These are phyloP conservation scores for Cossypha heuglini DNA, from an alignment of 2,797 vertebrate genomes.

Conservation along the genomic window DNA sequence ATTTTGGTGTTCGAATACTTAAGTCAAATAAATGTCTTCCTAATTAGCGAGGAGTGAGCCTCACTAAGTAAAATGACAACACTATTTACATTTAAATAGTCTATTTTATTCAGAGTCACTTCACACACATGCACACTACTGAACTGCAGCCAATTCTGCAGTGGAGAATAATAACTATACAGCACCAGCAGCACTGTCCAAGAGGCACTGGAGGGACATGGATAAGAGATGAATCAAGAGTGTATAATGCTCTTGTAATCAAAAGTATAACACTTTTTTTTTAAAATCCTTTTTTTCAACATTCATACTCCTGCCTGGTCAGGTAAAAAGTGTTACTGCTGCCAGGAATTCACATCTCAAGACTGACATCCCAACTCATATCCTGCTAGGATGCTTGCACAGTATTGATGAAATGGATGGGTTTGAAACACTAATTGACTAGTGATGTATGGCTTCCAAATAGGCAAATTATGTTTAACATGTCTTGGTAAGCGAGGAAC, in stretches of 20 bases:
- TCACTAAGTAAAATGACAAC: background rate
- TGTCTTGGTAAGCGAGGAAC: background rate
- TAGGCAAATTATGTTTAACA: background rate
- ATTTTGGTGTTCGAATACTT: background rate
- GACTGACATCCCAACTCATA: background rate
- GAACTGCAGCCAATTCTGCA: background rate
- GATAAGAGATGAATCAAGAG: background rate
- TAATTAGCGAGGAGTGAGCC: background rate
- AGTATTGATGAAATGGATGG: background rate
- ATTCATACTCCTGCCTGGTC: background rate
- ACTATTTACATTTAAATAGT: constrained; percentile 31
- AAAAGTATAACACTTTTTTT: background rate
- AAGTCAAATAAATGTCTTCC: background rate
- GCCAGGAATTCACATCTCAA: background rate
- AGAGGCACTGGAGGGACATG: background rate
- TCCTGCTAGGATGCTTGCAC: background rate
- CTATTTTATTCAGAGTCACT: background rate
- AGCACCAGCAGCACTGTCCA: background rate
- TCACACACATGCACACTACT: background rate
- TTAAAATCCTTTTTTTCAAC: background rate
- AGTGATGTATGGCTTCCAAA: background rate
- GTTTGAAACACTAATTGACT: background rate
- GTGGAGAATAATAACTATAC: background rate
- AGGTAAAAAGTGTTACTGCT: background rate
- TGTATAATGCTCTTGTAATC: background rate